Conservation (phyloP, 2,797 vertebrate species). For the Sebastes hopkinsi region DNA sequence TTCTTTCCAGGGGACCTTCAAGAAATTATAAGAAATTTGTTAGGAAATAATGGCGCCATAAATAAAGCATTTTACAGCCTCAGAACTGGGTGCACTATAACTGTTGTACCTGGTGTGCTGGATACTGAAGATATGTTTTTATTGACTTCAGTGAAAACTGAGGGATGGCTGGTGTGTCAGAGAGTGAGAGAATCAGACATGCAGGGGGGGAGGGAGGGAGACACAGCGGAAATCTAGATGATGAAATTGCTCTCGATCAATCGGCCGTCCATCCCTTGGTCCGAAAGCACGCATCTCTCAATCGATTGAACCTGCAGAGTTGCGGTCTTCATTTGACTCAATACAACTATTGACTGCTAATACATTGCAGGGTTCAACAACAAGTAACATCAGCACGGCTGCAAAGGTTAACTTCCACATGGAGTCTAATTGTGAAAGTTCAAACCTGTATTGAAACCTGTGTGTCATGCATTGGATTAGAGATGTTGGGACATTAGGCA, state of each 20-base stretch:
- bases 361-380: not conserved
- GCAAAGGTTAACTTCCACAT: not conserved
- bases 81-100: not conserved
- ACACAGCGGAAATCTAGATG: constrained; percentile 6
- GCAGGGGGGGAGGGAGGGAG: not conserved
- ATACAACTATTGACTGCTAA: not conserved
- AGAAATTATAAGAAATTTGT: not conserved
- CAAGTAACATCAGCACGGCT: not conserved
- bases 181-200: constrained; percentile 9
- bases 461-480: not conserved
- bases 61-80: not conserved
- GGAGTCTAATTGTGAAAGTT: not conserved
- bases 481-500: not conserved
- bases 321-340: not conserved
- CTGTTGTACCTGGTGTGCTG: not conserved
- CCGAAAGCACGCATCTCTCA: not conserved
- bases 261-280: not conserved
- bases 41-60: not conserved
- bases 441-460: not conserved
- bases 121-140: constrained; percentile 9
- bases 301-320: constrained; percentile 8
- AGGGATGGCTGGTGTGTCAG: not conserved
- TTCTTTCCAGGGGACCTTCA: not conserved
- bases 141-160: constrained; percentile 12
- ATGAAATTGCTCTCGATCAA: constrained; percentile 39